phyloP scores from a whole-genome alignment of 2,797 vertebrate species.

The Nannoperca obscura region DNA sequence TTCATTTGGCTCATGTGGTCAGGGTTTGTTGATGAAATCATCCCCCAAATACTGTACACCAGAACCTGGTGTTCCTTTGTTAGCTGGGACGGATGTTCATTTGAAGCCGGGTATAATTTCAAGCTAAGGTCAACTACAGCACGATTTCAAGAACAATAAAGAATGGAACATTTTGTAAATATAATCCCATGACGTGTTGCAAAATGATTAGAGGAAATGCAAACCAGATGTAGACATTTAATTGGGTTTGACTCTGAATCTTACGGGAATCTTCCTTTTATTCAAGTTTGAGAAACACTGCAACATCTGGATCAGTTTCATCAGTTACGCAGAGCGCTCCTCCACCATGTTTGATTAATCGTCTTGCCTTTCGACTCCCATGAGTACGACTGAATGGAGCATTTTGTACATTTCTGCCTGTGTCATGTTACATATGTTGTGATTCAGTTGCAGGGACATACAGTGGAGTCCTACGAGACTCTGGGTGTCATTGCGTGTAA shows the following conservation, averaged over 20 bases:
- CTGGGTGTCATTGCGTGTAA: constrained; percentile 63
- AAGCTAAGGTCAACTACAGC: neutral
- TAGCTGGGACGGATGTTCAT: constrained; percentile 7
- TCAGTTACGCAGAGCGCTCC: constrained; percentile 1
- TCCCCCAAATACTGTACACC: constrained; percentile 1
- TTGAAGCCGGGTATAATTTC: constrained; percentile 19
- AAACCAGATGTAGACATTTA: constrained; percentile 62
- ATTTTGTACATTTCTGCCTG: constrained; percentile 20
- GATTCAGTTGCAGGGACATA: neutral
- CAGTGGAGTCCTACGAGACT: constrained; percentile 29
- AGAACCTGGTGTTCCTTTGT: constrained; percentile 8
- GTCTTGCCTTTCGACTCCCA: neutral
- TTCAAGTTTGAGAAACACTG: constrained; percentile 30
- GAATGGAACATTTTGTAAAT: constrained; percentile 24
- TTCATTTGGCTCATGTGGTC: constrained; percentile 16
- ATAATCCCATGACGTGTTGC: constrained; percentile 52
- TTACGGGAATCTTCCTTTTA: constrained; percentile 45
- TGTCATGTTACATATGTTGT: neutral
- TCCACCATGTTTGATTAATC: constrained; percentile 21
- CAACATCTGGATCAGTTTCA: constrained; percentile 47
- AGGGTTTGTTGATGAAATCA: constrained; percentile 43
- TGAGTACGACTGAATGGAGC: neutral
- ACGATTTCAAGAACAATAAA: constrained; percentile 23
- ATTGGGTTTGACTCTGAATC: constrained; percentile 24
- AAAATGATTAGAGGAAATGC: constrained; percentile 49